These are phyloP conservation scores for Montipora capitata DNA, from an alignment of 92 coral and sea anemone genomes.

Conservation along the genomic window DNA sequence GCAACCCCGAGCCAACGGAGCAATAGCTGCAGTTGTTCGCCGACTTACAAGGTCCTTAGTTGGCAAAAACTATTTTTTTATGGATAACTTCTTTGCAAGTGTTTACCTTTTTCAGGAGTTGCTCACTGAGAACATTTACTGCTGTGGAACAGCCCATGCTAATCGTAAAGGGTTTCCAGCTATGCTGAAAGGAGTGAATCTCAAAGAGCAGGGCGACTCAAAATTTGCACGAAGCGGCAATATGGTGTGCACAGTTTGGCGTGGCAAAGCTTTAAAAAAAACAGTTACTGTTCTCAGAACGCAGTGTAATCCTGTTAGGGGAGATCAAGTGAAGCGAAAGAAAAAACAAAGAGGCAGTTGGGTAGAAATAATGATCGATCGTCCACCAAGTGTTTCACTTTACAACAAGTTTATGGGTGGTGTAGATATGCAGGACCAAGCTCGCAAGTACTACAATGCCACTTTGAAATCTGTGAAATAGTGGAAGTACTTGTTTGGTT, in stretches of 20 bases:
- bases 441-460: constrained; percentile 2
- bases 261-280: constrained; percentile 16
- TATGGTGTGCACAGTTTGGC: constrained; percentile 20
- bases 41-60: constrained; percentile 18
- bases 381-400: constrained; percentile 28
- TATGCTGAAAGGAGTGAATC: constrained; percentile 29
- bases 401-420: constrained; percentile 51
- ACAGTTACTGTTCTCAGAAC: neutral
- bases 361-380: constrained; percentile 34
- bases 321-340: constrained; percentile 38
- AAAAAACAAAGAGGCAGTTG: constrained; percentile 28
- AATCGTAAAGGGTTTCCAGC: constrained; percentile 38
- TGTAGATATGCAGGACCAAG: constrained; percentile 44
- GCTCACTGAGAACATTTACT: constrained; percentile 27
- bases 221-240: constrained; percentile 39
- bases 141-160: constrained; percentile 58
- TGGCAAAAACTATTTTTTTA: constrained; percentile 29
- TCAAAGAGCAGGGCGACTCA: constrained; percentile 44
- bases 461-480: neutral
- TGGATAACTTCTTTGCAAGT: constrained; percentile 33
- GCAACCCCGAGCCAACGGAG: neutral
- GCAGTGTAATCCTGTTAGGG: constrained; percentile 46
- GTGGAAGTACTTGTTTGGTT: constrained; percentile 4
- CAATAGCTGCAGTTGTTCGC: constrained; percentile 27
- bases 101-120: constrained; percentile 17